These are phyloP conservation scores for Takifugu flavidus DNA, from an alignment of 2,113 vertebrate species.

Conservation along the genomic window DNA sequence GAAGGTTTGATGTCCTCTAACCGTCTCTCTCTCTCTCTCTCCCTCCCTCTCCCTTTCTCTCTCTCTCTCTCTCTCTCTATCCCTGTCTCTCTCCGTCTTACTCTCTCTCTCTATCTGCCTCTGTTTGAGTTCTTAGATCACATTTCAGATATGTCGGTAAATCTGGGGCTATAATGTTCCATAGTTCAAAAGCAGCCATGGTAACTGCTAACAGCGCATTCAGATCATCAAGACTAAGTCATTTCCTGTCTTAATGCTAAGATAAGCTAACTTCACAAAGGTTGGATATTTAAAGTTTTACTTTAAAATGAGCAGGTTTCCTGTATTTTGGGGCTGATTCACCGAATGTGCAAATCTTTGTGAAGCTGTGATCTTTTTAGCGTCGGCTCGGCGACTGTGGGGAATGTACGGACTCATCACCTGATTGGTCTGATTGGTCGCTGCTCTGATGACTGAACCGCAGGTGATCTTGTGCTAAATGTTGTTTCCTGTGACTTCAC, in stretches of 20 bases:
- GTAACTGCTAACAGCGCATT: too few species aligned
- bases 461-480: constrained; percentile 27
- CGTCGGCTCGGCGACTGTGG: constrained; percentile 32
- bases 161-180: too few species aligned
- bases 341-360: constrained; percentile 54
- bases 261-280: constrained; percentile 6
- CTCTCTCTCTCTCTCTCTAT: too few species aligned
- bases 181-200: not conserved
- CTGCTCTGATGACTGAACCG: constrained; percentile 42
- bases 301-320: constrained; percentile 40
- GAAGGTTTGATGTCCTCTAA: too few species aligned
- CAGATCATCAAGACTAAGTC: not conserved
- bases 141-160: too few species aligned
- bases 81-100: too few species aligned
- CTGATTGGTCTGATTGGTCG: constrained; percentile 39
- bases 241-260: constrained; percentile 3
- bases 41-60: too few species aligned
- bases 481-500: constrained; percentile 16
- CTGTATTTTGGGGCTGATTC: constrained; percentile 43
- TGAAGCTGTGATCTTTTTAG: too few species aligned
- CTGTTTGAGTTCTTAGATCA: too few species aligned
- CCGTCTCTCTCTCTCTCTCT: too few species aligned
- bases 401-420: not conserved
- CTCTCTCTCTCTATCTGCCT: too few species aligned
- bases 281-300: constrained; percentile 19